Evolutionary conservation across 2,888 invertebrate species (phyloP), one percentile per base, ranked within the genome.

Genomic region (Cantharis flavilabris): DNA sequence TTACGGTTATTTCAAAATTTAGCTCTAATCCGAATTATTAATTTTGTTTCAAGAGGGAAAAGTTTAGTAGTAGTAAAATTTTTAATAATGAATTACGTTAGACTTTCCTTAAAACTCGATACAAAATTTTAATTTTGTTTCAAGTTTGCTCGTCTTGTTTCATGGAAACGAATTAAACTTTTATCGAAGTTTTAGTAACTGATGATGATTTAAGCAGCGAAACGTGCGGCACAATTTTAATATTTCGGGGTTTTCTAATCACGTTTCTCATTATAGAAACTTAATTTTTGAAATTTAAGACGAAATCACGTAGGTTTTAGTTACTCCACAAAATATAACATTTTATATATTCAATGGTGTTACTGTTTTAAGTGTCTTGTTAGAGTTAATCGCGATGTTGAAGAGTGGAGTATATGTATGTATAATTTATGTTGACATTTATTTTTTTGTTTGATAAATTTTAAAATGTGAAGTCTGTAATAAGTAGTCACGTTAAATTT

Each of bases 361-460:
- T 63, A 70, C 69, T 69, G 70, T 70, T 74, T 30, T 74, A 70
- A 74, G 70, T 70, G 74, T 70, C 70, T 70, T 63, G 70, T 73
- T 49, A n/a, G 69, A 74, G 64, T 70, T 70, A 64, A 63, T 63
- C 73, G 70, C 70, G 63, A 70, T 33, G 74, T 28, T 74, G 18
- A 74, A 74, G 14, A 73, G 69, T 69, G 69, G 62, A 70, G 63
- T 73, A 73, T 16, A 16, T 16, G n/a, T n/a, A n/a, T 70, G 70
- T 74, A 26, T 74, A 74, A 74, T 70, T 74, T 30, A 18, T n/a
- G 70, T 63, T 63, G 74, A 74, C 74, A 33, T 70, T 74, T 70
- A 74, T 70, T 62, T 73, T 69, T 74, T 70, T 74, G n/a, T 26
- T 62, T 74, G 74, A 74, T 70, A 63, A 63, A 33, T 70, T 73